Evolutionary conservation across 2,797 vertebrate species (phyloP), one percentile per base, ranked within the genome.

Genomic region (Mallotus villosus): DNA sequence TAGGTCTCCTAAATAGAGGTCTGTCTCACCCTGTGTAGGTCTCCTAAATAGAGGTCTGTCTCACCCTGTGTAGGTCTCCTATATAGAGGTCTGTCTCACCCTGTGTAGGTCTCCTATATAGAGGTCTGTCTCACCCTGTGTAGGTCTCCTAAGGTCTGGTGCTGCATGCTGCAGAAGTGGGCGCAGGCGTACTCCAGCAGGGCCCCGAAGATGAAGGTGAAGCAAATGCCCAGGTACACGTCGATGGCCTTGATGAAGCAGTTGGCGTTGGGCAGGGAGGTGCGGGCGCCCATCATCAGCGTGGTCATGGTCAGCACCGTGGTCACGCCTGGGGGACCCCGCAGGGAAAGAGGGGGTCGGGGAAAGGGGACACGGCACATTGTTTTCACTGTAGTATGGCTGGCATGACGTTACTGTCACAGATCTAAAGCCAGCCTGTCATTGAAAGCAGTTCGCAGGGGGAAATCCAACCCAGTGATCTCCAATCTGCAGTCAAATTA

Each of bases 231-330:
- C 3, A 96, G 84, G 87, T 96, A 96, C 19, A 97, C 95, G 62
- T 96, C 95, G n/a, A 96, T 97, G 75, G 97, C 97, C 88, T 99
- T 99, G 78, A 99, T 98, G 85, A 98, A 99, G 87, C 97, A 98
- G 92, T 96, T 97, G 73, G 95, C 95, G 16, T 95, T 96, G 49
- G 95, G 95, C 29, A 96, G 91, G 16, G 95, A 96, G 14, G 95
- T 95, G 65, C 95, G 93, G 46, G 95, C 93, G 19, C 95, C 95
- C 95, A 96, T 96, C 95, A 96, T 99, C 80, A 99, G 90, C 1
- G 97, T 99, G 62, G 97, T 99, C 97, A 99, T 99, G 1, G 97
- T 98, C 72, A 99, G 80, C 11, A 99, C 97, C 0, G 97, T 99
- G 0, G 97, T 99, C 62, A 99, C 97, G 62, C 97, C 97, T 96